Evolutionary conservation across 2,888 invertebrate genomes (phyloP), one percentile per base, ranked within the genome.

Genomic region (Melieria crassipennis): DNA sequence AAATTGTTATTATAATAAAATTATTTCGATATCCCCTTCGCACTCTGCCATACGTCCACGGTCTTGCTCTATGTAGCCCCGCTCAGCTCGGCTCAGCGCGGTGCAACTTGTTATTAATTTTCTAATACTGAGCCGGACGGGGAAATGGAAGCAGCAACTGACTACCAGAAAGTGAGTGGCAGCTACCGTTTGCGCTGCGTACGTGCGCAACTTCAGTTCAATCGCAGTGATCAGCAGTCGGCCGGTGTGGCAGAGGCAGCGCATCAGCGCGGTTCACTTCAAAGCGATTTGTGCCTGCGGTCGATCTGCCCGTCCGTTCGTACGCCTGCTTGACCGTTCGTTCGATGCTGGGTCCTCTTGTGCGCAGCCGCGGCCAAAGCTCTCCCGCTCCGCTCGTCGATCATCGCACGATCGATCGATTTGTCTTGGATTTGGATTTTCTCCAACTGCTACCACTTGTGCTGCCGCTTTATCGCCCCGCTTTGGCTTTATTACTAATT

Each of bases 11-110:
- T 69, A 50, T 63, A 71, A 71, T 69, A 69, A 75, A 75, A 80
- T 78, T 79, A 80, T 80, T 82, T 81, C 78, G 78, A 78, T 79
- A 77, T 79, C 77, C 30, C 30, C 30, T 30, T 30, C 1, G 30
- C 30, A 30, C 30, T n/a, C n/a, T n/a, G n/a, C n/a, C n/a, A n/a
- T n/a, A n/a, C n/a, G n/a, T n/a, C n/a, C n/a, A n/a, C n/a, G n/a
- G n/a, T n/a, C n/a, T n/a, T n/a, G n/a, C n/a, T n/a, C n/a, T 30
- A 30, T 2, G 30, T 30, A 30, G 30, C 30, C 30, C 30, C 30
- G 30, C 30, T 30, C 30, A 30, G 30, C 30, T 30, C 30, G 30
- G 30, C 30, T 30, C 30, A 30, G 30, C 56, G 30, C 48, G 56
- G 46, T 57, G 52, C 42, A 47, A 10, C 64, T 58, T n/a, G 65